Conservation (phyloP, 2,888 invertebrate genomes). For the Agrotis clavis region DNA sequence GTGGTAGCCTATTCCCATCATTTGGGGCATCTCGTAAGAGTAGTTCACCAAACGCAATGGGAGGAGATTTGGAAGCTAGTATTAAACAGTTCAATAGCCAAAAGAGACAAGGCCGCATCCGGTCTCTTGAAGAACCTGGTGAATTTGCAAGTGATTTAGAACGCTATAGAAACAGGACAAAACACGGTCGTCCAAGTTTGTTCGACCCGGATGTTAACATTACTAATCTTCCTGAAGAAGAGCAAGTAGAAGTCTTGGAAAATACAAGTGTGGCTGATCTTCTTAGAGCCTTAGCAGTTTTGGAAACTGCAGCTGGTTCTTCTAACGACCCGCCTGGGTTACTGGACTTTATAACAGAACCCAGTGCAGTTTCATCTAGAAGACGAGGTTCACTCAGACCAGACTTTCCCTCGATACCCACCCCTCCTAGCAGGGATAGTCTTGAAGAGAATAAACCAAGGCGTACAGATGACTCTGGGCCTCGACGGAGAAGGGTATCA, state of each 20-base stretch:
- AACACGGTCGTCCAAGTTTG: slow-evolving; percentile 84
- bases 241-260: slow-evolving; percentile 93
- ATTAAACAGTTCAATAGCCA: slow-evolving; percentile 84
- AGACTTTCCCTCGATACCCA: slow-evolving; percentile 76
- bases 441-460: slow-evolving; percentile 73
- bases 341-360: slow-evolving; percentile 76
- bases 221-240: slow-evolving; percentile 81
- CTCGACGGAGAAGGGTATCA: slow-evolving; percentile 84
- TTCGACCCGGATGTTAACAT: slow-evolving; percentile 88
- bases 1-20: slow-evolving; percentile 84
- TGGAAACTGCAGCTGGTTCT: slow-evolving; percentile 85
- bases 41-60: slow-evolving; percentile 74
- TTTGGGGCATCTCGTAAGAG: slow-evolving; percentile 85
- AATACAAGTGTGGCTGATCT: slow-evolving; percentile 96
- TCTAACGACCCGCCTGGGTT: slow-evolving; percentile 73
- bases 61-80: slow-evolving; percentile 83
- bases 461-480: slow-evolving; percentile 69
- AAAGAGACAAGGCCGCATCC: slow-evolving; percentile 78
- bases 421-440: slow-evolving; percentile 73
- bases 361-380: slow-evolving; percentile 70
- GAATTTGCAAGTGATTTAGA: slow-evolving; percentile 81
- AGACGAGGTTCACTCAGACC: slow-evolving; percentile 83
- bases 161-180: slow-evolving; percentile 83
- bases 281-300: slow-evolving; percentile 94
- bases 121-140: slow-evolving; percentile 77